Base-by-base conservation (phyloP, 1,140 invertebrate genomes). In the Muscidifurax raptorellus region DNA sequence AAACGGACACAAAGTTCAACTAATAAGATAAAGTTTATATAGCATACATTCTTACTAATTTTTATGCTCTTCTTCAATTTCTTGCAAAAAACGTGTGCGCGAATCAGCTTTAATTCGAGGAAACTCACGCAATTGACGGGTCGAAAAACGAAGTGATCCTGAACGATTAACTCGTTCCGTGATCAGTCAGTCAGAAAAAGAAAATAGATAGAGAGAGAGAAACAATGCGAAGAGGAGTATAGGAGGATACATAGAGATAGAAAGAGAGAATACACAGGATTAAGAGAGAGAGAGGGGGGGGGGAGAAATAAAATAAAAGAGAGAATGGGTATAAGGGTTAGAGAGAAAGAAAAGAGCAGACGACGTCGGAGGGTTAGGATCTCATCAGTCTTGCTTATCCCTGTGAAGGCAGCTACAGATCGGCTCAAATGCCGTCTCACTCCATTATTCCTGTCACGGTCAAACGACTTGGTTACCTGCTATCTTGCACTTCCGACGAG, bases 381-480 rank as follows among this genome's bases (percentile, higher is more conserved):
- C 84, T 88, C 88, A 88, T 88, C 84, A 83, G 86, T 88, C 87
- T 87, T 88, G 87, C 85, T 88, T 88, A 88, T 88, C 86, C 85
- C 83, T 36, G 67, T 13, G 69, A 80, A 83, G 83, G 81, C 69
- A 78, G 82, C 82, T 87, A 87, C 80, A 87, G 86, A 87, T 88
- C 86, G 87, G 86, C 82, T 87, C 86, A 83, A 88, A 84, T 81
- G 84, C 83, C 59, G 69, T 52, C 76, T 78, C 81, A 64, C 84
- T 88, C 85, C 80, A 87, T 88, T 88, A 88, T 88, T 88, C 82
- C 82, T 86, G 87, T 88, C 88, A 88, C 84, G 86, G 86, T 88
- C 82, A 87, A 88, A 82, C 83, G 86, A 86, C 66, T 85, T 67
- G 82, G 85, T 87, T 84, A 82, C 84, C 81, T 85, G 44, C 64